Percentiles rank a stretch among this genome's conserved stretches.
Evolutionary conservation across 2,888 invertebrate genomes (phyloP).

Genomic region (Torymus tubicola): DNA sequence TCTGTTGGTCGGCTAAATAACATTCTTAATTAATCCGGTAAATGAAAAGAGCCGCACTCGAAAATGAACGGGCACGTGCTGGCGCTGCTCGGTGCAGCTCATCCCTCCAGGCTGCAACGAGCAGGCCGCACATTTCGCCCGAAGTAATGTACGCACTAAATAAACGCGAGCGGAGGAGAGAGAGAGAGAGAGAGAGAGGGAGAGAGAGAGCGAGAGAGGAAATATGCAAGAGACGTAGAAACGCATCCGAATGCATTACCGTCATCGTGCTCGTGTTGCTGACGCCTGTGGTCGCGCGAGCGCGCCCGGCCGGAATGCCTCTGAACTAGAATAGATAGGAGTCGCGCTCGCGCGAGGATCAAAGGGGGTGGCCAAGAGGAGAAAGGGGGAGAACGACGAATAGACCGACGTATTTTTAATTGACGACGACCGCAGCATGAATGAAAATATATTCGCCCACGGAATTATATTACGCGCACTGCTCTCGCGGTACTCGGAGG

Average conservation of each 20-base stretch:
- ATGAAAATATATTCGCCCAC: not conserved
- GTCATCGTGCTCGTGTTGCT: conserved; percentile 23
- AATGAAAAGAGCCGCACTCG: conserved; percentile 8
- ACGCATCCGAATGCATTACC: conserved; percentile 23
- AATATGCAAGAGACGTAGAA: not conserved
- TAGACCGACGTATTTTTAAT: not conserved
- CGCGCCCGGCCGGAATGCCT: not conserved
- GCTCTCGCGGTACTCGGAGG: no score
- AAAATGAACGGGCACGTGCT: not conserved
- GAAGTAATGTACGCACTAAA: conserved; percentile 7
- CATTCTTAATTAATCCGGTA: conserved; percentile 25
- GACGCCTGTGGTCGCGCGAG: not conserved
- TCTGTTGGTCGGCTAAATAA: not conserved
- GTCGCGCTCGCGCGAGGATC: not conserved
- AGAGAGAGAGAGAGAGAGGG: no score
- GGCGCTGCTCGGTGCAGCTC: not conserved
- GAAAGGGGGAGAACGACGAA: not conserved
- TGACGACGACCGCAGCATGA: not conserved
- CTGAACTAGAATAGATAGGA: conserved; percentile 12
- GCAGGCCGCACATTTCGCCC: conserved; percentile 5
- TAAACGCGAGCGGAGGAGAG: conserved; percentile 23
- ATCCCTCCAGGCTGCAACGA: not conserved
- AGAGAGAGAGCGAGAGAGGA: no score
- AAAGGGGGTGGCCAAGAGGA: not conserved
- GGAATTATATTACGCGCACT: not conserved